phyloP scores from a whole-genome alignment of 2,888 invertebrate genomes.

The Morpho achilles region DNA sequence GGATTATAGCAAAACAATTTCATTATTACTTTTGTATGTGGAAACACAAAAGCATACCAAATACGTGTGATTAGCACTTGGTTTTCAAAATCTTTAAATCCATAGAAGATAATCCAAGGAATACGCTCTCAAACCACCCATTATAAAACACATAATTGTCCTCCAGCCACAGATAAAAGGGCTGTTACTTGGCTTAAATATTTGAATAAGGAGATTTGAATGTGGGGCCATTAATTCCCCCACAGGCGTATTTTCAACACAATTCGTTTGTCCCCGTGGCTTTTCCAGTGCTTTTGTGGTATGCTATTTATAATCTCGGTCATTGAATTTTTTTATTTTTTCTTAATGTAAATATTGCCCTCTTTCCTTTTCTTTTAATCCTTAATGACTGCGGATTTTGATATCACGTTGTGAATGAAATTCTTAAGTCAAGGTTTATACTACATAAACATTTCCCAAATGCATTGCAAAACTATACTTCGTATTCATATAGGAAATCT shows the following conservation, averaged over 20 bases:
- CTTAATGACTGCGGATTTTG: too few species aligned
- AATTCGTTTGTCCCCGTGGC: conserved; percentile 6
- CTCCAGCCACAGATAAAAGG: conserved; percentile 8
- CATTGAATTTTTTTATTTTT: too few species aligned
- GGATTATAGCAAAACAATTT: too few species aligned
- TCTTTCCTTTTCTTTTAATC: too few species aligned
- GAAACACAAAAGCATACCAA: too few species aligned
- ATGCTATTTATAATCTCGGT: neutral
- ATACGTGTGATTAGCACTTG: neutral
- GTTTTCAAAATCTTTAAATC: neutral
- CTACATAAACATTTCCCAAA: too few species aligned
- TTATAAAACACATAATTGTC: conserved; percentile 8
- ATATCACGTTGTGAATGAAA: too few species aligned
- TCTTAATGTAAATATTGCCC: too few species aligned
- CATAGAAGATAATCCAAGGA: neutral
- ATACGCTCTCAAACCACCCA: conserved; percentile 1
- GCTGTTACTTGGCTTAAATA: conserved; percentile 9
- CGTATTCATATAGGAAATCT: too few species aligned
- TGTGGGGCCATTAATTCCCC: conserved; percentile 2
- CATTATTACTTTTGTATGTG: too few species aligned
- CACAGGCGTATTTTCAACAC: conserved; percentile 5
- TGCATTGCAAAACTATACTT: too few species aligned
- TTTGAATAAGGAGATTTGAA: conserved; percentile 11
- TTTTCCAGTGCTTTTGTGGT: neutral
- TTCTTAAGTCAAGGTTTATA: too few species aligned